Percentiles rank a stretch among this genome's conserved stretches.
Conservation (phyloP, 2,113 vertebrate genomes). For the Ranitomeya imitator region DNA sequence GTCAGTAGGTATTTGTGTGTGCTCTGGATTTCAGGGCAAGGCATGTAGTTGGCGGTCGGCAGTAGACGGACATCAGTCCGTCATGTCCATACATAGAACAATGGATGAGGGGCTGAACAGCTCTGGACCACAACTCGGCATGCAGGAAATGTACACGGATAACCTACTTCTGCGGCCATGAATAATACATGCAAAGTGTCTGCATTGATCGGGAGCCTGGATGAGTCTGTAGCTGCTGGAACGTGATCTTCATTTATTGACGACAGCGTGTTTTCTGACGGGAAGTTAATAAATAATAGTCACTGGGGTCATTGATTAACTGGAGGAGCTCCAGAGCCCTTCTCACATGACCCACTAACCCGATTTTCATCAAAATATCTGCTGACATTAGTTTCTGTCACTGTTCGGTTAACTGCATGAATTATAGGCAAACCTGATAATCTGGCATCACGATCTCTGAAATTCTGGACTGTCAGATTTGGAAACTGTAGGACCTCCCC, state of each 20-base stretch:
- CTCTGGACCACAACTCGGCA: background rate
- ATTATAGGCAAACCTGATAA: no score
- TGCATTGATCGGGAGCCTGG: background rate
- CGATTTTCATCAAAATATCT: background rate
- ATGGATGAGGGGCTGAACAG: background rate
- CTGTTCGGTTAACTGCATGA: no score
- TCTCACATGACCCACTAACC: background rate
- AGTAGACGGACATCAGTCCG: background rate
- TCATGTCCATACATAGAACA: background rate
- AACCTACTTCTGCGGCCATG: conserved; percentile 1
- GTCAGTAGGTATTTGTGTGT: background rate
- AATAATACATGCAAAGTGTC: conserved; percentile 27
- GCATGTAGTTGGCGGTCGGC: background rate
- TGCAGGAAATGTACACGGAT: conserved; percentile 1
- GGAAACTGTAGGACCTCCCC: no score
- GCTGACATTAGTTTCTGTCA: no score
- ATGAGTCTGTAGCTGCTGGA: background rate
- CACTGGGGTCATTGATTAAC: background rate
- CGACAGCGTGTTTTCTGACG: background rate
- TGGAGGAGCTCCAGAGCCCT: background rate
- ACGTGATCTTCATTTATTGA: background rate
- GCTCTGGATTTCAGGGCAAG: background rate
- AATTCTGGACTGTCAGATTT: no score
- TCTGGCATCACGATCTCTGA: no score
- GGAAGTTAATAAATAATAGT: background rate